Base-by-base conservation (phyloP, 1,140 invertebrate species). In the Drosophila funebris region DNA sequence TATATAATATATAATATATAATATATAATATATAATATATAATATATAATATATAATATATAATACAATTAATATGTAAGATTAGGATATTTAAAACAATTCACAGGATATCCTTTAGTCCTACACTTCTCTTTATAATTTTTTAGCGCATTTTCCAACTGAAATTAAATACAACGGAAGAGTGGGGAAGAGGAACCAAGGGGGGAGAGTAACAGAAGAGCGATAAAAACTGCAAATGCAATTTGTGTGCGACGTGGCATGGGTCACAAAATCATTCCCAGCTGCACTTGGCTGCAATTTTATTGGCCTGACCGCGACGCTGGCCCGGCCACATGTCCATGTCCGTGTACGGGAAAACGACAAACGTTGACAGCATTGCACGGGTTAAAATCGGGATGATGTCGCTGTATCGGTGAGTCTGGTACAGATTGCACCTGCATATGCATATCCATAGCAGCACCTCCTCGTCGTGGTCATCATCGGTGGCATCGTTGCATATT, bases 381-480 rank as follows among this genome's bases (percentile, higher is more conserved):
- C 56, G 43, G 50, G 24, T 27, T 33, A 14, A 16, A 50, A 37
- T 50, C 41, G 33, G 20, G 16, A 6, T 24, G 7, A 46, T 70
- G 54, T 43, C 14, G 24, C 46, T 18, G 58, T 48, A 37, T 53
- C 16, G 11, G 33, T 27, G 22, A 24, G 50, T 81, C 81, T 69
- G 74, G 44, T 78, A 66, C 83, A 85, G 82, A 87, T 87, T 82
- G 78, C 83, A 85, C 82, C 82, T 85, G 82, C 78, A 78, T 87
- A 71, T 61, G 36, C 36, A 62, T 20, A 52, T 53, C 56, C 56
- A 43, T 57, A 53, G 58, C 41, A 68, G 50, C 48, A 50, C 37
- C 60, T 31, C 43, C 37, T 61, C 68, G 8, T 52, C 69, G 70
- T 67, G 43, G 39, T 79, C 76, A 79, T 79, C 76, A 79, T 79